These are phyloP conservation scores for Sarcoramphus papa DNA, from an alignment of 2,797 vertebrate genomes.

Conservation along the genomic window DNA sequence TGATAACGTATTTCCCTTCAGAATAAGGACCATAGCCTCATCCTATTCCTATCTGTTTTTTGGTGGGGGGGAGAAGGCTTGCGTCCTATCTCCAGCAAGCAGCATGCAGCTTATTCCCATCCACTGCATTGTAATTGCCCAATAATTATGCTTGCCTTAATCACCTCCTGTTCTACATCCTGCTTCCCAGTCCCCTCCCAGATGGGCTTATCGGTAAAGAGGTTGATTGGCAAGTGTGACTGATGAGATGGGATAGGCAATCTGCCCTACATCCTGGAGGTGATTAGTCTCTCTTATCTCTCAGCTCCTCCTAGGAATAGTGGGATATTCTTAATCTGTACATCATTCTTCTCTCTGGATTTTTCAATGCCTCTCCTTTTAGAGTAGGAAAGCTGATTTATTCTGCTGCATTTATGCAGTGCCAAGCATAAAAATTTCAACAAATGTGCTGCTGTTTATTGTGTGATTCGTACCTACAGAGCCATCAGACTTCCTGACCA, in stretches of 20 bases:
- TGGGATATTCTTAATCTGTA: constrained; percentile 32
- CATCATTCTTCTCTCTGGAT: constrained; percentile 9
- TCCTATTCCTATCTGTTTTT: background rate
- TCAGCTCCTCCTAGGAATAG: background rate
- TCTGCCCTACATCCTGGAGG: background rate
- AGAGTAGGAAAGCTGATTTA: constrained; percentile 30
- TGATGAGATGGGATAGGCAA: constrained; percentile 39
- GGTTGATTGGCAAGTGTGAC: constrained; percentile 52
- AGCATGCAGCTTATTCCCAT: constrained; percentile 30
- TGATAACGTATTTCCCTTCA: background rate
- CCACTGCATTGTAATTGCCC: constrained; percentile 22
- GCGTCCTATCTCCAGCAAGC: constrained; percentile 11
- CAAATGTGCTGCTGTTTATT: background rate
- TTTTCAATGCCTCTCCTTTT: background rate
- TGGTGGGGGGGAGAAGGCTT: background rate
- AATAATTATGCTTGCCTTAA: constrained; percentile 23
- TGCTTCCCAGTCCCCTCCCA: constrained; percentile 23
- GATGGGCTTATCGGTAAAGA: background rate
- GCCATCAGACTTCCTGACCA: background rate
- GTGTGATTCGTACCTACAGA: background rate
- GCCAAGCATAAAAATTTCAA: background rate
- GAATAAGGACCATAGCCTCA: background rate
- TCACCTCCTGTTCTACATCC: background rate
- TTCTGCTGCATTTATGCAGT: background rate
- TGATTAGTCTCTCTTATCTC: constrained; percentile 35